Conservation (phyloP, 2,888 invertebrate genomes). For the Acanthococcus lagerstroemiae region DNA sequence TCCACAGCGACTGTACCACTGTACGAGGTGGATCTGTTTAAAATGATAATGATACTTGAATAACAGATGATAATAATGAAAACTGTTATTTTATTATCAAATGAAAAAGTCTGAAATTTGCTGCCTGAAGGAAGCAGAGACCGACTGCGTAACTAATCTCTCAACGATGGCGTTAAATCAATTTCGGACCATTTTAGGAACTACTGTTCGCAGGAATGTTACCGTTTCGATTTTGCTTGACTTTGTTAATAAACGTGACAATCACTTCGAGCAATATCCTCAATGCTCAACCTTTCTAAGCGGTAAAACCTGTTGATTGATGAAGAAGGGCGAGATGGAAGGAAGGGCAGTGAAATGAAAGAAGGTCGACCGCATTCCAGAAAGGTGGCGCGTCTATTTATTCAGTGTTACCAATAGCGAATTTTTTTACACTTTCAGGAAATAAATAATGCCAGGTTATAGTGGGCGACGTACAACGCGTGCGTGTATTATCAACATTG, state of each 20-base stretch:
- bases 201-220: slow-evolving; percentile 19
- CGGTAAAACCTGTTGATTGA: slow-evolving; percentile 29
- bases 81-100: too few relatives aligned
- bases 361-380: slow-evolving; percentile 36
- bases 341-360: slow-evolving; percentile 31
- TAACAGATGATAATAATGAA: too few relatives aligned
- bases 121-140: too few relatives aligned
- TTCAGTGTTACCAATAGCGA: slow-evolving; percentile 29
- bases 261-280: slow-evolving; percentile 26
- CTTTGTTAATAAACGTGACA: slow-evolving; percentile 29
- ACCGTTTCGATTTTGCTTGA: slow-evolving; percentile 27
- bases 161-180: background rate
- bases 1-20: too few relatives aligned
- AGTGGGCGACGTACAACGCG: too few relatives aligned
- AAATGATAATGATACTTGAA: too few relatives aligned
- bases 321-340: slow-evolving; percentile 29
- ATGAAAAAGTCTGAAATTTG: too few relatives aligned
- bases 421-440: slow-evolving; percentile 6
- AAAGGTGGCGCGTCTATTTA: slow-evolving; percentile 32
- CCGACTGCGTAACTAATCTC: too few relatives aligned
- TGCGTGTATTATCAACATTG: too few relatives aligned
- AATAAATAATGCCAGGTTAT: background rate
- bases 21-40: too few relatives aligned
- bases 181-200: slow-evolving; percentile 10
- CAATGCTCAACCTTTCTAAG: slow-evolving; percentile 29